Percentiles rank a stretch among this genome's conserved stretches.
These are phyloP conservation scores for Hirtodrosophila confusa DNA, from an alignment of 2,888 invertebrate species.

Conservation along the genomic window DNA sequence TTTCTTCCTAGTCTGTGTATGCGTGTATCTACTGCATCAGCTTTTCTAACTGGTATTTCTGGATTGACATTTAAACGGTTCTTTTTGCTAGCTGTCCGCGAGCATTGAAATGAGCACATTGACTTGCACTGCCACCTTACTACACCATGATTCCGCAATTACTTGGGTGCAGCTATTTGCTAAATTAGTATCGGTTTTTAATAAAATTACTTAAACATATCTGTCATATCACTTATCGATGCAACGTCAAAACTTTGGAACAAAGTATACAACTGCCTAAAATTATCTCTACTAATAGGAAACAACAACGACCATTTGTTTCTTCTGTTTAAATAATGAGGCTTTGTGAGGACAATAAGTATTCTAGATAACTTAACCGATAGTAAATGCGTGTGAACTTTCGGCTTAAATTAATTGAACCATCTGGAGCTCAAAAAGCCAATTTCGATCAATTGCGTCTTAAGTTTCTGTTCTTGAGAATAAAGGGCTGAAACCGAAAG, in stretches of 20 bases:
- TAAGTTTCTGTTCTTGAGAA: too few species aligned
- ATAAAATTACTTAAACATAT: conserved; percentile 32
- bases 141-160: conserved; percentile 40
- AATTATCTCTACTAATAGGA: too few species aligned
- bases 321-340: too few species aligned
- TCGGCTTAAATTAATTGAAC: too few species aligned
- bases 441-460: too few species aligned
- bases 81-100: conserved; percentile 69
- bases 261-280: too few species aligned
- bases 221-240: conserved; percentile 17
- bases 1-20: conserved; percentile 56
- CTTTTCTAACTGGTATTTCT: conserved; percentile 81
- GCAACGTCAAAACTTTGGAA: conserved; percentile 7
- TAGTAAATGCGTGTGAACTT: too few species aligned
- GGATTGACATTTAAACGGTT: conserved; percentile 82
- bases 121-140: conserved; percentile 67
- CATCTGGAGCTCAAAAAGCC: too few species aligned
- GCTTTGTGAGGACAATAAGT: too few species aligned
- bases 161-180: conserved; percentile 53
- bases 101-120: conserved; percentile 74
- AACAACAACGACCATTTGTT: too few species aligned
- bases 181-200: conserved; percentile 55
- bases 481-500: too few species aligned
- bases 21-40: conserved; percentile 53
- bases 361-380: too few species aligned